phyloP scores from a whole-genome alignment of 2,797 vertebrate genomes.

The Coendou prehensilis region DNA sequence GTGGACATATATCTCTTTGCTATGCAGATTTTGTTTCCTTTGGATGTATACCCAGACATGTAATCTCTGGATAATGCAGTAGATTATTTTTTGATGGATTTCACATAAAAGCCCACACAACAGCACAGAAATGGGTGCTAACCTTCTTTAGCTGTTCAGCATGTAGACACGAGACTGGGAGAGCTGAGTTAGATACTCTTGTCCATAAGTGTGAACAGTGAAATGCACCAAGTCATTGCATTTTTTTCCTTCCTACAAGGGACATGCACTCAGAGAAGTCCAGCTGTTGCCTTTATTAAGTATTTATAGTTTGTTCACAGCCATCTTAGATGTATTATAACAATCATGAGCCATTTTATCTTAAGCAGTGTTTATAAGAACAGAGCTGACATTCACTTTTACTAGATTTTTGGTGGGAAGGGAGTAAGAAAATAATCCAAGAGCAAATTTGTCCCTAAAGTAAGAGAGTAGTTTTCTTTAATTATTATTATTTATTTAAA shows the following conservation, averaged over 20 bases:
- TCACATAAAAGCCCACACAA: not conserved
- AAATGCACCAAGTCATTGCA: not conserved
- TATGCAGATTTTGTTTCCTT: not conserved
- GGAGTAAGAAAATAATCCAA: not conserved
- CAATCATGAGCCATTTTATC: not conserved
- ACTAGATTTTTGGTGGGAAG: not conserved
- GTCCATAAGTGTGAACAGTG: not conserved
- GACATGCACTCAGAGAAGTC: not conserved
- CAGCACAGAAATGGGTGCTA: not conserved
- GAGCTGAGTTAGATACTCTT: not conserved
- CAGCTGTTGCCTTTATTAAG: not conserved
- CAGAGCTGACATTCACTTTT: not conserved
- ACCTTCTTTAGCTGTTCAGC: not conserved
- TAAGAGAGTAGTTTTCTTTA: not conserved
- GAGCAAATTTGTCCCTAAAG: not conserved
- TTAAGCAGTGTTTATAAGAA: not conserved
- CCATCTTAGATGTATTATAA: not conserved
- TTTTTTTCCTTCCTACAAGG: not conserved
- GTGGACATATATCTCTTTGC: not conserved
- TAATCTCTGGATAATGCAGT: not conserved
- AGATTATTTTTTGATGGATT: not conserved
- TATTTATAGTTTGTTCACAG: not conserved
- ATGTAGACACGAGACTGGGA: not conserved
- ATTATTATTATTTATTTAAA: not conserved
- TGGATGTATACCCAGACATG: not conserved